Conservation (phyloP, 37 sponge, comb jelly and placozoan genomes). For the Aplysina aerophoba region DNA sequence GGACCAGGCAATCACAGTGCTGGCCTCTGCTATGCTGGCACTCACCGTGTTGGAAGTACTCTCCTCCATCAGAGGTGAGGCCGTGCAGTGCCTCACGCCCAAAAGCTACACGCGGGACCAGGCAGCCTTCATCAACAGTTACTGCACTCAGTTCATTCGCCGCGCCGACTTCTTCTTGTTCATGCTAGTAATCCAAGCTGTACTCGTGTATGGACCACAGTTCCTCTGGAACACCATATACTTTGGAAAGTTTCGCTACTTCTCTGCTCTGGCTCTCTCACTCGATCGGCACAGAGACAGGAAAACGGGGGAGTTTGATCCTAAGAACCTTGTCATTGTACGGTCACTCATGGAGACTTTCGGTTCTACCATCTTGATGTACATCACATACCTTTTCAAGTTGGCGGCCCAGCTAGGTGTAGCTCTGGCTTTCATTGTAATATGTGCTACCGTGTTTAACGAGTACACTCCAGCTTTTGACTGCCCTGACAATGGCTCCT, state of each 20-base stretch:
- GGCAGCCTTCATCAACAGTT: conserved; percentile 43
- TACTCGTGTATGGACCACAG: conserved; percentile 49
- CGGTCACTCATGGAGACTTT: conserved; percentile 27
- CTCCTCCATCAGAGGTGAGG: conserved; percentile 46
- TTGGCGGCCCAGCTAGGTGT: not conserved
- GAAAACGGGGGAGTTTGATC: conserved; percentile 41
- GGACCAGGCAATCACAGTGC: conserved; percentile 38
- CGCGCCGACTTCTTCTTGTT: conserved; percentile 46
- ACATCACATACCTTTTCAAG: not conserved
- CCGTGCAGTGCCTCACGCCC: conserved; percentile 45
- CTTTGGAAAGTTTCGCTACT: conserved; percentile 59
- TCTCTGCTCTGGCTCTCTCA: conserved; percentile 36
- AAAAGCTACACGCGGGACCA: conserved; percentile 32
- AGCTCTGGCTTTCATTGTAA: not conserved
- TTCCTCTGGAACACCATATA: conserved; percentile 63
- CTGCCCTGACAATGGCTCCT: conserved; percentile 49
- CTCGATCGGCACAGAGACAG: conserved; percentile 61
- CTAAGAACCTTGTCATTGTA: conserved; percentile 40
- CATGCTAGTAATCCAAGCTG: conserved; percentile 38
- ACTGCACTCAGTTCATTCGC: conserved; percentile 40
- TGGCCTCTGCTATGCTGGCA: conserved; percentile 33
- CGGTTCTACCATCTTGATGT: not conserved
- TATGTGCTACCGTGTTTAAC: conserved; percentile 40
- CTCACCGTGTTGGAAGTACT: conserved; percentile 49
- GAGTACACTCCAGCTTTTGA: conserved; percentile 49